A percentile compares a stretch with the other conserved stretches of the same genome.
These are phyloP conservation scores for Atlantisia rogersi DNA, from an alignment of 2,113 vertebrate genomes.

Conservation along the genomic window DNA sequence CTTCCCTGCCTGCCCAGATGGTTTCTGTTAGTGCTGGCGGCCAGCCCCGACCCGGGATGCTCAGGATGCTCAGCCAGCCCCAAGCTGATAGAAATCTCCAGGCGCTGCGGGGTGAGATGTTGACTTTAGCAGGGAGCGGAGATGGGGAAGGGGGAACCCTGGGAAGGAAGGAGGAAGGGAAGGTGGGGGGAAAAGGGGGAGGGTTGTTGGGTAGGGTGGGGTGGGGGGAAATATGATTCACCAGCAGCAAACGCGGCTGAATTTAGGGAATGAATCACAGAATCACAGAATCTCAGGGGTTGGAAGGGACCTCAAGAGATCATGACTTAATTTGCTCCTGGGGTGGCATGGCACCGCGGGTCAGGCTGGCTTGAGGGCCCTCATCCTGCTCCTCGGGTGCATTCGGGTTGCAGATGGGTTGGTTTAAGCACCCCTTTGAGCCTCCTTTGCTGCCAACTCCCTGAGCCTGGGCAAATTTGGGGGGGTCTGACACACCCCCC, in stretches of 20 bases:
- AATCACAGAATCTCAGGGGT: no score
- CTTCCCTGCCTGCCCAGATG: conserved; percentile 58
- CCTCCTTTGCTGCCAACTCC: rapidly evolving
- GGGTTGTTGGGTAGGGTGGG: no score
- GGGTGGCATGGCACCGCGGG: neutral
- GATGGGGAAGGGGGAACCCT: neutral
- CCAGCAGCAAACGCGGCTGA: neutral
- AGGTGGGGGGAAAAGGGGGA: no score
- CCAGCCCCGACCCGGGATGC: neutral
- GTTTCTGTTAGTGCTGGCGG: conserved; percentile 45
- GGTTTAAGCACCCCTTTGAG: neutral
- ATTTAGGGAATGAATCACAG: neutral
- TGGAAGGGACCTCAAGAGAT: no score
- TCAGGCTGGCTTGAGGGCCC: neutral
- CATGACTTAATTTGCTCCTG: conserved; percentile 10
- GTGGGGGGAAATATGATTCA: neutral
- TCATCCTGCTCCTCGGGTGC: neutral
- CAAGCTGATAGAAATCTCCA: neutral
- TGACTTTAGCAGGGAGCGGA: conserved; percentile 1
- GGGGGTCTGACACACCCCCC: neutral
- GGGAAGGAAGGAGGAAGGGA: neutral
- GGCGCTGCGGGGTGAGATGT: neutral
- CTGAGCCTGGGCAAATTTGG: rapidly evolving
- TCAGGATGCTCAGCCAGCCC: conserved; percentile 21
- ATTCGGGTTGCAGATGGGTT: neutral